Base-by-base conservation (phyloP, 1,140 invertebrate genomes). In the Ostrea edulis region DNA sequence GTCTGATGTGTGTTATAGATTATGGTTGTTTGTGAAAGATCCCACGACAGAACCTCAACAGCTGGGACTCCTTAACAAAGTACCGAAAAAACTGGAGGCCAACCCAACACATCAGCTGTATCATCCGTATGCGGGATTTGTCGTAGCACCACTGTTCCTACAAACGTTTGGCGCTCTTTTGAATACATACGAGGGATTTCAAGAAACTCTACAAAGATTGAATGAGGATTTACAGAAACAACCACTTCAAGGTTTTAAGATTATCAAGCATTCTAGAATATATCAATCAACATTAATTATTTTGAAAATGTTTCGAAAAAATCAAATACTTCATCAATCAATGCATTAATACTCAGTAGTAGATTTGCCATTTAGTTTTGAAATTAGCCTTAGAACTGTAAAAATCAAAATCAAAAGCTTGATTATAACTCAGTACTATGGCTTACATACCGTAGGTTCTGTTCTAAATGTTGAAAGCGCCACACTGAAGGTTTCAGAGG, bases 381-480 rank as follows among this genome's bases (percentile, higher is more conserved):
- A 12, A 22, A 44, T 44, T 44, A 44, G 35, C 35, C 1, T 44
- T 44, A 44, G 35, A 44, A 44, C 35, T 44, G 35, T 44, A 1
- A 44, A 2, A 44, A 44, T 44, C 35, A 44, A 5, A 44, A 44
- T 2, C 1, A 44, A 5, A 44, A 44, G 35, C 5, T 44, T 44
- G 35, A 44, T 44, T 44, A 2, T 1, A 44, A 44, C 5, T 44
- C 1, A 44, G 5, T 5, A 44, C 35, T 44, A 2, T 44, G 5
- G 1, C 35, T 44, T 44, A 35, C 25, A 22, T 22, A 22, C 22
- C 22, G 14, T 53, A 92, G 91, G 90, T 83, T 88, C 86, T 7
- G 84, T 92, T 22, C 44, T 92, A 22, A 92, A 91, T 82, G 88
- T 92, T 12, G 91, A 92, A 20, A 86, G 89, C 4, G 86, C 89